Base-by-base conservation (phyloP, 2,888 invertebrate genomes). In the Xestoiulus laeticollis region DNA sequence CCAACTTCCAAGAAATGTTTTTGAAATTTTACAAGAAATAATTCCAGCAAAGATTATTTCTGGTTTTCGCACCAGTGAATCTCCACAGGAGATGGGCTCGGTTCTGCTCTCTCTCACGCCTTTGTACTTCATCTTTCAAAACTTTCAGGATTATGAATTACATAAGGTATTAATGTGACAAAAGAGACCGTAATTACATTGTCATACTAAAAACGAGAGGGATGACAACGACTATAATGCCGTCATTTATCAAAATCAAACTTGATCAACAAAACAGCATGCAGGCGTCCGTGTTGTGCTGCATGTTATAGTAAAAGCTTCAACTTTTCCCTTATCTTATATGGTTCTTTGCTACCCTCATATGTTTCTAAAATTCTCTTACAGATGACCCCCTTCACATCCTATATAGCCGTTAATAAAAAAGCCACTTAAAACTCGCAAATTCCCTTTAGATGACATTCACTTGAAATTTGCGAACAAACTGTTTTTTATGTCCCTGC, bases 81-180 rank as follows among this genome's bases (percentile, higher is more conserved):
- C 3, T 78, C 26, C 78, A 14, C 78, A 26, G 22, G 68, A 22
- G 68, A 68, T 68, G 68, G 48, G 68, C 26, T 68, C 68, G 78
- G 78, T 78, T 78, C 30, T 26, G 78, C 30, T 78, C 78, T 30
- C 22, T 78, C 14, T 30, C 30, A 78, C 78, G 78, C 78, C 78
- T 78, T 30, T 22, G 30, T 78, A 30, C 78, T 30, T 14, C 78
- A 78, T 78, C 78, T 22, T 78, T 78, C 78, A 78, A 30, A 68
- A 12, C 16, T 26, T 78, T 78, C 78, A 78, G 22, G 78, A 78
- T 78, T 78, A 78, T 78, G 78, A 78, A 78, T 78, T 78, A 78
- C 78, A 78, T 30, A 78, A 78, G 78, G 78, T 78, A 78, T 78
- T 78, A 78, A 78, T 78, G 78, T 78, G 78, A 78, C 78, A 78